A percentile compares a stretch with the other conserved stretches of the same genome.
Evolutionary conservation across 2,113 vertebrate species (phyloP).

Genomic region (Puma concolor): DNA sequence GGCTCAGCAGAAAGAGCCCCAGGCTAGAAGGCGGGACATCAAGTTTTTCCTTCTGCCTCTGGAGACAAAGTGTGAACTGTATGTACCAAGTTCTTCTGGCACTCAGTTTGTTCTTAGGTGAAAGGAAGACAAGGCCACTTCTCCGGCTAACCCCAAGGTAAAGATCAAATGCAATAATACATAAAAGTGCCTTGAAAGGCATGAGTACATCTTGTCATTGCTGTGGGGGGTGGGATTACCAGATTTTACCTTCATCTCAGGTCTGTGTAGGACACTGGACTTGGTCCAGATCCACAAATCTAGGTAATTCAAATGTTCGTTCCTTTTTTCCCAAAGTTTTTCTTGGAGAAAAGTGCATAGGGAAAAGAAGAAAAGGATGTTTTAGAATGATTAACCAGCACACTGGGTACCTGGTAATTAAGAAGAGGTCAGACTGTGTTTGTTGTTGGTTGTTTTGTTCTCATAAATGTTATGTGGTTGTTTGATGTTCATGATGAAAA

Average conservation of each 20-base stretch:
- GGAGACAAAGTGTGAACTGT: background rate
- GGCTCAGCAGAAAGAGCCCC: background rate
- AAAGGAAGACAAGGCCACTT: background rate
- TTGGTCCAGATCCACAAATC: background rate
- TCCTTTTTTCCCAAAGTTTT: background rate
- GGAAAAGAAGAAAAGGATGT: background rate
- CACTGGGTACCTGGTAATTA: background rate
- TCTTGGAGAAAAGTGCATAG: background rate
- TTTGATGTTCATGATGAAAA: background rate
- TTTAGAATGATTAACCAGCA: background rate
- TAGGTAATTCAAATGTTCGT: background rate
- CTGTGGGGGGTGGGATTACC: background rate
- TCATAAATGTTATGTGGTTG: background rate
- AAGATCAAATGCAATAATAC: background rate
- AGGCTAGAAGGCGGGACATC: background rate
- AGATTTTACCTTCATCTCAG: background rate
- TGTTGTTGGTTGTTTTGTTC: background rate
- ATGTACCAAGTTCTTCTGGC: background rate
- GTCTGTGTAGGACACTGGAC: background rate
- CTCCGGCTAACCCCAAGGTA: background rate
- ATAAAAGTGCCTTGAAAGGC: background rate
- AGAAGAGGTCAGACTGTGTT: background rate
- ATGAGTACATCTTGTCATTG: background rate
- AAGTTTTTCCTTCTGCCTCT: background rate
- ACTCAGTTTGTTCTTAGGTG: background rate